Base-by-base conservation (phyloP, 2,797 vertebrate genomes). In the Sphenopsis melanotis region DNA sequence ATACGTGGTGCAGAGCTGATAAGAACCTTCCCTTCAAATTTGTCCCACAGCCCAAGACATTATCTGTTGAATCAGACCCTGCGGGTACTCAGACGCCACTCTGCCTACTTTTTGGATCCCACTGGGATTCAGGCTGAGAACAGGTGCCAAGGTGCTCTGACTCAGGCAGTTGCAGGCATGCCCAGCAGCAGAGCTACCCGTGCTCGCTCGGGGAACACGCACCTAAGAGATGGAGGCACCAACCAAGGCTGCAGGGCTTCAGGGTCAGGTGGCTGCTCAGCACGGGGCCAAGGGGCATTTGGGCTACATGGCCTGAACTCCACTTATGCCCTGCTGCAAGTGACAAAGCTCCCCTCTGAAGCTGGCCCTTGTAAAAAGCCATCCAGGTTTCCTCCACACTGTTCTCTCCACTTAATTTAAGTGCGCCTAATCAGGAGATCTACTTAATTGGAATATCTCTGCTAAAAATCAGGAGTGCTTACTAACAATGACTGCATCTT, bases 401-500 rank as follows among this genome's bases (percentile, higher is more conserved):
- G 42, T 59, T 94, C 75, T 79, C 69, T 68, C 74, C 70, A 80
- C 69, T 95, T 95, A 93, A 94, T 21, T 97, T 90, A 93, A 94
- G 92, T 47, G 29, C 0, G 3, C 89, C 75, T 97, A 95, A 95
- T 97, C 96, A 72, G 70, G 80, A 92, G 85, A 96, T 96, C 95
- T 97, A 53, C 87, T 83, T 97, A 91, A 97, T 95, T 95, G 91
- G 94, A 87, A 91, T 95, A 97, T 95, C 96, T 97, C 81, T 49
- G 72, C 56, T 88, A 50, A 91, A 96, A 85, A 96, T 94, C 96
- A 87, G 77, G 71, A 49, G 75, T 94, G 87, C 95, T 96, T 95
- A 96, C 95, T 96, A 96, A 96, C 95, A 96, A 96, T 95, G 93
- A 96, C 93, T 97, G 95, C 95, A 95, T 96, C 96, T 96, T 95